A percentile compares a stretch with the other conserved stretches of the same genome.
These are phyloP conservation scores for Hyles euphorbiae DNA, from an alignment of 1,140 invertebrate genomes.

Conservation along the genomic window DNA sequence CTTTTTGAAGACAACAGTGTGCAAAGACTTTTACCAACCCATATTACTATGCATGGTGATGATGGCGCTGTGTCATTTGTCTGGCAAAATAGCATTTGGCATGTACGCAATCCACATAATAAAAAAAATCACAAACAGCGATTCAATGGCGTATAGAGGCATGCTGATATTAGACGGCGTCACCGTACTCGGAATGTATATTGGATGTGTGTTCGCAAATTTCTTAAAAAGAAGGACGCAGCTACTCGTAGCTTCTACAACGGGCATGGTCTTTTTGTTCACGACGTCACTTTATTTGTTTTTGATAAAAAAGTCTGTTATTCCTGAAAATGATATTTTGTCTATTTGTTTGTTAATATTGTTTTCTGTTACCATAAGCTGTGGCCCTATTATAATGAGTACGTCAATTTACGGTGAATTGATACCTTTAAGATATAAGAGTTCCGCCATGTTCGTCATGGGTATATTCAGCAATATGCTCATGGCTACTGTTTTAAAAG, in stretches of 20 bases:
- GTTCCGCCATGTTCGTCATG: slow-evolving; percentile 13
- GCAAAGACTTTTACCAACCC: slow-evolving; percentile 29
- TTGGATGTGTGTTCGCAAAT: slow-evolving; percentile 27
- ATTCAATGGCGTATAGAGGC: slow-evolving; percentile 25
- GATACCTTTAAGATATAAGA: slow-evolving; percentile 26
- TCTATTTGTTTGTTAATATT: slow-evolving; percentile 24
- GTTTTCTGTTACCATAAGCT: slow-evolving; percentile 29
- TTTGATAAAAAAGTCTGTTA: slow-evolving; percentile 15
- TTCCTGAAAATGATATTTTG: slow-evolving; percentile 25
- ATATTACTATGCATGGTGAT: slow-evolving; percentile 23
- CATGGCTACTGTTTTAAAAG: slow-evolving; percentile 25
- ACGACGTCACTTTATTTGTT: slow-evolving; percentile 27
- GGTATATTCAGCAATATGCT: slow-evolving; percentile 16
- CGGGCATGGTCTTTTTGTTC: slow-evolving; percentile 28
- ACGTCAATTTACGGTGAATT: slow-evolving; percentile 30
- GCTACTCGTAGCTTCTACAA: slow-evolving; percentile 19
- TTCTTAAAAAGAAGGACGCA: slow-evolving; percentile 25
- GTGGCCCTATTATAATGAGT: slow-evolving; percentile 29
- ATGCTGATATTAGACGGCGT: slow-evolving; percentile 40
- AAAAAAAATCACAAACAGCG: slow-evolving; percentile 25
- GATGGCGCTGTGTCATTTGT: slow-evolving; percentile 22
- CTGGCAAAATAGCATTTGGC: slow-evolving; percentile 29
- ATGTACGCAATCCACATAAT: slow-evolving; percentile 34
- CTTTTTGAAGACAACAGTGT: slow-evolving; percentile 10
- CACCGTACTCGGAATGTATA: slow-evolving; percentile 30